Evolutionary conservation across 2,888 invertebrate species (phyloP), one percentile per base, ranked within the genome.

Genomic region (Callinectes sapidus): DNA sequence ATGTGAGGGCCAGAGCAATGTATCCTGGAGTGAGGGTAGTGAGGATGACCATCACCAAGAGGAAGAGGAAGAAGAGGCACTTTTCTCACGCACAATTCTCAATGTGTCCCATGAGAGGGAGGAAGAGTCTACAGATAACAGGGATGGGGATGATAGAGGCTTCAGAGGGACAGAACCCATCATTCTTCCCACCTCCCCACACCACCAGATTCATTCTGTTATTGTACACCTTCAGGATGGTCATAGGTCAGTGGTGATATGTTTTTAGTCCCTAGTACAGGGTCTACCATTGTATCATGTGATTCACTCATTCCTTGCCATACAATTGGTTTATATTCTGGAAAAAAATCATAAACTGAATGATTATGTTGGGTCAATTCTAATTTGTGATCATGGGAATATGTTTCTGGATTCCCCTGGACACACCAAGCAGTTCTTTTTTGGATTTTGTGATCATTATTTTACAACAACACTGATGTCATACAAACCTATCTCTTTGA

Each of bases 21-120:
- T 54, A n/a, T 66, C 90, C 23, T 92, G 91, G 92, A 89, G 92
- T 61, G 92, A 89, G 85, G 66, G 86, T 81, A 92, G 91, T 54
- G 90, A 86, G 32, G 92, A 89, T 16, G 85, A 91, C 23, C 66
- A 54, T 16, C 92, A 93, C 2, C 88, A 89, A n/a, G 94, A 93
- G 77, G 87, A 91, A 32, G 89, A 90, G 13, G 89, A 66, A 16
- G 94, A 92, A 55, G 88, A 90, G 55, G 93, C 93, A 28, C 92
- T 93, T 87, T 66, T 90, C 48, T 93, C 94, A 95, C 95, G 90
- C 94, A 95, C 90, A 93, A 97, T 94, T 97, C 97, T 0, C 39
- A 91, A 93, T 48, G 35, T 90, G 0, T 90, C 88, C 35, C 89
- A 92, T 23, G 91, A 92, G 48, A 61, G 39, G n/a, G 71, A 90